phyloP scores from a whole-genome alignment of 2,888 invertebrate genomes.

The Caenorhabditis sp. region DNA sequence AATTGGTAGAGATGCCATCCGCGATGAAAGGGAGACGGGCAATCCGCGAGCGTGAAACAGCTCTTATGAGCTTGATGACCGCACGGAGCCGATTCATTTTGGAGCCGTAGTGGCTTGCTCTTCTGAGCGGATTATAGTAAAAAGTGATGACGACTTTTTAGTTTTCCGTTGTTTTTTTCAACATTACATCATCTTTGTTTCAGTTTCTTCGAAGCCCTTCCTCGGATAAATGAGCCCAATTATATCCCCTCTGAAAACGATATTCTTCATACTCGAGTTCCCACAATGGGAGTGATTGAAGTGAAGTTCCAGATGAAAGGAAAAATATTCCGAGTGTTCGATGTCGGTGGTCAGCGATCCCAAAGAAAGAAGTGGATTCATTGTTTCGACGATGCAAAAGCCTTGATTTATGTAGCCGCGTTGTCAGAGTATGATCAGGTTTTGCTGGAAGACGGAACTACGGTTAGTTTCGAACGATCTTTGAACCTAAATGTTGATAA shows the following conservation, averaged over 20 bases:
- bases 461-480: conserved; percentile 87
- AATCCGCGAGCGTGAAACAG: conserved; percentile 69
- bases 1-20: conserved; percentile 68
- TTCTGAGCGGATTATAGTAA: conserved; percentile 67
- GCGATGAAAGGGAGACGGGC: conserved; percentile 65
- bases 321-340: conserved; percentile 90
- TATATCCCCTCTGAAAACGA: conserved; percentile 79
- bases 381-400: conserved; percentile 98
- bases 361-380: conserved; percentile 99
- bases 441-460: conserved; percentile 99
- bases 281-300: conserved; percentile 83
- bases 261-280: conserved; percentile 78
- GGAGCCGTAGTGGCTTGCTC: conserved; percentile 69
- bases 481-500: not conserved
- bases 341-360: conserved; percentile 98
- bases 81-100: conserved; percentile 63
- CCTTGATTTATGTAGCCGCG: conserved; percentile 93
- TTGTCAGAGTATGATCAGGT: conserved; percentile 99
- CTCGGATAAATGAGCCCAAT: conserved; percentile 71
- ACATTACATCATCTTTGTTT: too few species aligned
- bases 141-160: too few species aligned
- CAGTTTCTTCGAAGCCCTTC: conserved; percentile 79
- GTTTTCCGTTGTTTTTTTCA: too few species aligned
- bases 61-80: conserved; percentile 57
- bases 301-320: conserved; percentile 80